These are phyloP conservation scores for Odocoileus virginianus DNA, from an alignment of 2,113 vertebrate genomes.

Conservation along the genomic window DNA sequence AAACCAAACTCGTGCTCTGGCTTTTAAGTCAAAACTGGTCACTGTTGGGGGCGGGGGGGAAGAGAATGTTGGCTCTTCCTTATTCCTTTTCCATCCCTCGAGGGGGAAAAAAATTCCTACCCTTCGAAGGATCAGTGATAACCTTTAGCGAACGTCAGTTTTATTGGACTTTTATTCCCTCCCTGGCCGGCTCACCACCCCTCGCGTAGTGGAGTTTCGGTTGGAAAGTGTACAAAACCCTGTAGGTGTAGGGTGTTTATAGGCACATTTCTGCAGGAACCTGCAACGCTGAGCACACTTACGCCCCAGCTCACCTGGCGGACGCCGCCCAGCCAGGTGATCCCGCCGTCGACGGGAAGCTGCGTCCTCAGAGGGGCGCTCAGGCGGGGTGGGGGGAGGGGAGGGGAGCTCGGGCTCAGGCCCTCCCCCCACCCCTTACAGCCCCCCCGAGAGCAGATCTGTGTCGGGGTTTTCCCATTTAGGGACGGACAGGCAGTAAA, in stretches of 20 bases:
- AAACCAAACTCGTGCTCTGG: not conserved
- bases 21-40: constrained; percentile 19
- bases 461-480: not conserved
- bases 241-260: constrained; percentile 61
- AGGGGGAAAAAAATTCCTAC: not conserved
- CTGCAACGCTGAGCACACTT: constrained; percentile 30
- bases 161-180: constrained; percentile 33
- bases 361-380: no score
- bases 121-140: not conserved
- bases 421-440: not conserved
- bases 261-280: constrained; percentile 46
- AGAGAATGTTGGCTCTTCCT: not conserved
- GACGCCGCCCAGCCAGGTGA: constrained; percentile 25
- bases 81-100: not conserved
- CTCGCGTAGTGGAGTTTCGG: constrained; percentile 59
- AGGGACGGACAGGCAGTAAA: not conserved
- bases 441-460: not conserved
- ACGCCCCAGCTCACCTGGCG: constrained; percentile 43
- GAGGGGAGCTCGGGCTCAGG: not conserved
- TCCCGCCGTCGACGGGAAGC: not conserved
- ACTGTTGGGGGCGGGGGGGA: no score
- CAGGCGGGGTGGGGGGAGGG: not conserved
- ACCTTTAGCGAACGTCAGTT: constrained; percentile 8
- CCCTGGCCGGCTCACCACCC: not conserved
- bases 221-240: constrained; percentile 67